These are phyloP conservation scores for Epinotia brunnichana DNA, from an alignment of 2,888 invertebrate genomes.

Conservation along the genomic window DNA sequence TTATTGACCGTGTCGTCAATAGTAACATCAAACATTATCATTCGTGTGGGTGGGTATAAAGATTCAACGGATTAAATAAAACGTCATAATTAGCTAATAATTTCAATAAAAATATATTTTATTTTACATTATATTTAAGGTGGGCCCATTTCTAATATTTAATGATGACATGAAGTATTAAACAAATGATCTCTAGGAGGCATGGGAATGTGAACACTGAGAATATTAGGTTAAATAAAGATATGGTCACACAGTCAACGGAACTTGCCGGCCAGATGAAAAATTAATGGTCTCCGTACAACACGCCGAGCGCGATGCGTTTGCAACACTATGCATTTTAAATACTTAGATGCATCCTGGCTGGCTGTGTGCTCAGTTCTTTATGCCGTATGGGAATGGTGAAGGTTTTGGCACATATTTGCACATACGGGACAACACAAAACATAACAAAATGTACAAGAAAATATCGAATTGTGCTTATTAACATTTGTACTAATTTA, in stretches of 20 bases:
- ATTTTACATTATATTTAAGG: constrained; percentile 41
- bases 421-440: constrained; percentile 21
- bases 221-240: constrained; percentile 2
- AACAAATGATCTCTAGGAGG: constrained; percentile 39
- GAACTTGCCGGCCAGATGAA: neutral
- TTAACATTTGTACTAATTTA: constrained; percentile 22
- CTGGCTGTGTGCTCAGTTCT: constrained; percentile 20
- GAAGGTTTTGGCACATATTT: constrained; percentile 38
- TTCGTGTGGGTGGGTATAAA: constrained; percentile 18
- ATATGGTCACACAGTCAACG: constrained; percentile 13
- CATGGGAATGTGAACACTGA: constrained; percentile 11
- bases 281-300: neutral
- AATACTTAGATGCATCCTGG: neutral
- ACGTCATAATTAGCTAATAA: constrained; percentile 37
- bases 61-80: constrained; percentile 5
- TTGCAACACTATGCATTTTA: neutral
- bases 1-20: neutral
- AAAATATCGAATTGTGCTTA: constrained; percentile 26
- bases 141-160: constrained; percentile 42
- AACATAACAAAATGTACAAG: constrained; percentile 5
- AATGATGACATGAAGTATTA: constrained; percentile 35
- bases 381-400: constrained; percentile 11
- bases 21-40: neutral
- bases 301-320: too few relatives aligned
- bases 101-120: constrained; percentile 39